phyloP scores from a whole-genome alignment of 2,797 vertebrate genomes.

The Agapornis canus region DNA sequence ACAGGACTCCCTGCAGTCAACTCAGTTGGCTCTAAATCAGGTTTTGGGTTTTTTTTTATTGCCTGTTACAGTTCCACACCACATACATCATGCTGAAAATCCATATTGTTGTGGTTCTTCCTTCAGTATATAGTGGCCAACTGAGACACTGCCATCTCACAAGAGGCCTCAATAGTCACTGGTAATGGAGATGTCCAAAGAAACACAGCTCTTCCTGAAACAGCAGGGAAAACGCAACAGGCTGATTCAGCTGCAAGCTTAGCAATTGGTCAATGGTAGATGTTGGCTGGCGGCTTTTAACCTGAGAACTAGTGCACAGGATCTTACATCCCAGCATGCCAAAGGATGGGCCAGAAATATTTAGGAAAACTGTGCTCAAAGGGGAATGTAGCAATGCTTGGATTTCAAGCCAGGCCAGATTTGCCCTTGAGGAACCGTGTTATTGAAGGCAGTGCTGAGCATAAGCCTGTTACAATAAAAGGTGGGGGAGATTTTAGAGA shows the following conservation, averaged over 20 bases:
- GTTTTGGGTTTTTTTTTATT: not conserved
- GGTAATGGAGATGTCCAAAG: not conserved
- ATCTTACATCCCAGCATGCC: not conserved
- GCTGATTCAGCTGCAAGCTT: not conserved
- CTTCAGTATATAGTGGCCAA: not conserved
- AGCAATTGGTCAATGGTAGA: not conserved
- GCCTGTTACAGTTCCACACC: not conserved
- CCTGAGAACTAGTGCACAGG: not conserved
- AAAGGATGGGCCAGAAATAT: not conserved
- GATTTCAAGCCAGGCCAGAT: not conserved
- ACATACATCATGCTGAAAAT: rapidly evolving
- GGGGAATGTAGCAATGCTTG: not conserved
- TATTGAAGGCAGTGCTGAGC: not conserved
- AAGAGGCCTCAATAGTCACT: not conserved
- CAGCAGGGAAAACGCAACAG: not conserved
- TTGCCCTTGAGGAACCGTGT: not conserved
- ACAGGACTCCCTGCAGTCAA: not conserved
- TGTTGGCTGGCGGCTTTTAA: not conserved
- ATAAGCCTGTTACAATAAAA: not conserved
- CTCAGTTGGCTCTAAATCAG: not conserved
- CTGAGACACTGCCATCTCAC: rapidly evolving
- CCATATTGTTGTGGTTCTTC: not conserved
- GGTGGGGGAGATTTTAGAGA: not conserved
- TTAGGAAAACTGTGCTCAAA: not conserved
- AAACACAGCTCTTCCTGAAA: not conserved